Evolutionary conservation across 92 coral and sea anemone species (phyloP).

Genomic region (Muricea muricata): DNA sequence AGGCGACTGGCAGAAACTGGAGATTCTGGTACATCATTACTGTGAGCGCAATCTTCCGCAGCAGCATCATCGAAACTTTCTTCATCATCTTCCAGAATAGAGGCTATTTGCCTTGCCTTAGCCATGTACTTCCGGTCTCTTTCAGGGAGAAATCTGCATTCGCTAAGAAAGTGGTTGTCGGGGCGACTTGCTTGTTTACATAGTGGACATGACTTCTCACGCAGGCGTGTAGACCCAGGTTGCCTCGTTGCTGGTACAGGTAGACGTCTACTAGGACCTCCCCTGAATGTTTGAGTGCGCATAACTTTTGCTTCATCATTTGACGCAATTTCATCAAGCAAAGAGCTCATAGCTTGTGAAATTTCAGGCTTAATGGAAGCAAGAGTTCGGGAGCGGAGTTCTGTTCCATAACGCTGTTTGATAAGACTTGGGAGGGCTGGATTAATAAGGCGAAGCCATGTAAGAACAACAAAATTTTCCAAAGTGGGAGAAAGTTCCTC

Average conservation of each 20-base stretch:
- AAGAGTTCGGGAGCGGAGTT: constrained; percentile 21
- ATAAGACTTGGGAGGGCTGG: not conserved
- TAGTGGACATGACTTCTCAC: constrained; percentile 48
- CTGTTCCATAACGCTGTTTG: constrained; percentile 71
- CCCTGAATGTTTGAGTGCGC: not conserved
- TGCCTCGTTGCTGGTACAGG: constrained; percentile 1
- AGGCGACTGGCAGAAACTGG: constrained; percentile 17
- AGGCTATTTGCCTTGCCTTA: constrained; percentile 46
- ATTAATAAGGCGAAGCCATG: constrained; percentile 6
- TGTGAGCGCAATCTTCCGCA: not conserved
- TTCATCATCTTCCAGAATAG: constrained; percentile 20
- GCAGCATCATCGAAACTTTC: constrained; percentile 20
- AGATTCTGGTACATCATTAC: not conserved
- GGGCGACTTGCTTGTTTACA: constrained; percentile 72
- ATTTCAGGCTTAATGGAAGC: constrained; percentile 56
- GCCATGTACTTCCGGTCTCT: constrained; percentile 61
- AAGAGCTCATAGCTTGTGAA: constrained; percentile 63
- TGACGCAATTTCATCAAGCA: constrained; percentile 54
- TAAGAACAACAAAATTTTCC: constrained; percentile 44
- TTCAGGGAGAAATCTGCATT: constrained; percentile 67
- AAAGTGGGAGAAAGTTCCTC: constrained; percentile 67
- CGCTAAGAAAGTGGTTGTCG: constrained; percentile 59
- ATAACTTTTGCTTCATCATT: constrained; percentile 3
- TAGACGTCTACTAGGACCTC: not conserved
- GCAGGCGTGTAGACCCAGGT: constrained; percentile 14